Percentiles rank a stretch among this genome's conserved stretches.
phyloP scores from a whole-genome alignment of 2,888 invertebrate genomes.

The Teinopalpus imperialis region DNA sequence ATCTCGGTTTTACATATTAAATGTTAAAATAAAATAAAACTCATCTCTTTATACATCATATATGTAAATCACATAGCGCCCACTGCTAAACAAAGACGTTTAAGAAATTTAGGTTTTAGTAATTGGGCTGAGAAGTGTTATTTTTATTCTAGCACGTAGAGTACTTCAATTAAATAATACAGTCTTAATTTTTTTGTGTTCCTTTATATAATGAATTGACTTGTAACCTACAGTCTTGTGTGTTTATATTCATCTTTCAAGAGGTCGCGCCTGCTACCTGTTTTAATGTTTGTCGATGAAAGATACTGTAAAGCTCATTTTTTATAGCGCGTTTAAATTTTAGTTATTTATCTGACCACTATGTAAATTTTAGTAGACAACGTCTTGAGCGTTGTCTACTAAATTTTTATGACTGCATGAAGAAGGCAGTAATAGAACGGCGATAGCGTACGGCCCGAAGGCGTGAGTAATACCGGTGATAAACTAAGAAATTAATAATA shows the following conservation, averaged over 20 bases:
- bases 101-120: too few species aligned
- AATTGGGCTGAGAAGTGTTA: too few species aligned
- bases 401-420: conserved; percentile 19
- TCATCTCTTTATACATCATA: too few species aligned
- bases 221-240: background rate
- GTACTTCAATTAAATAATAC: too few species aligned
- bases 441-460: conserved; percentile 8
- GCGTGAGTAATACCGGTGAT: conserved; percentile 8
- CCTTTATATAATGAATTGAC: background rate
- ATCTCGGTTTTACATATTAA: background rate
- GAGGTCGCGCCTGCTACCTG: conserved; percentile 37
- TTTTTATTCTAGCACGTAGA: too few species aligned
- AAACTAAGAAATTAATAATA: background rate
- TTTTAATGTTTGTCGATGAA: conserved; percentile 31
- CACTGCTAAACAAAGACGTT: too few species aligned
- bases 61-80: too few species aligned
- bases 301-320: conserved; percentile 23
- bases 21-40: too few species aligned
- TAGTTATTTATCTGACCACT: conserved; percentile 21
- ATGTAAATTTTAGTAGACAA: too few species aligned
- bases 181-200: too few species aligned
- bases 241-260: conserved; percentile 32
- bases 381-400: conserved; percentile 16
- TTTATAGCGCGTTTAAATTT: conserved; percentile 17
- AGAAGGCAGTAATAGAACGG: conserved; percentile 12